Evolutionary conservation across 1,140 invertebrate species (phyloP).

Genomic region (Drosophila truncata): DNA sequence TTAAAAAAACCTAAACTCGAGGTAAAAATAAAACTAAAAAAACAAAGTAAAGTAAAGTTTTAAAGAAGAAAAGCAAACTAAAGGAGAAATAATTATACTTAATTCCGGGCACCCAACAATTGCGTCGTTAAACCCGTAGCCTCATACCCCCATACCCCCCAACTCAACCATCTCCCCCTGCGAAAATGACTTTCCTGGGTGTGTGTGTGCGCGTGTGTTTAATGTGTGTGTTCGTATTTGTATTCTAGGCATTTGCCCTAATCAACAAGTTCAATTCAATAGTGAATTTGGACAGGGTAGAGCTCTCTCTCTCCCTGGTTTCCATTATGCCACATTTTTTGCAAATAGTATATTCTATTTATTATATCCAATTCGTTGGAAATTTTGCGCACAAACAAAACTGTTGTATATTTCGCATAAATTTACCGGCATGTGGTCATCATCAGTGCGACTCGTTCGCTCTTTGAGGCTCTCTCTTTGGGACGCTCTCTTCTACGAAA

Average conservation of each 20-base stretch:
- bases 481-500: conserved; percentile 20
- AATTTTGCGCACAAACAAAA: conserved; percentile 37
- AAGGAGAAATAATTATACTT: conserved; percentile 39
- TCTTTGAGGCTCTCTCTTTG: conserved; percentile 18
- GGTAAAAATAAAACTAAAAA: conserved; percentile 23
- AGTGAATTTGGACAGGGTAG: conserved; percentile 16
- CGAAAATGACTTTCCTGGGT: conserved; percentile 32
- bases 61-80: not conserved
- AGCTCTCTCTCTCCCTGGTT: not conserved
- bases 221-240: conserved; percentile 2
- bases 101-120: conserved; percentile 37
- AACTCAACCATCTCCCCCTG: conserved; percentile 4
- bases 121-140: conserved; percentile 55
- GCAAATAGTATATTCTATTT: conserved; percentile 19
- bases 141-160: conserved; percentile 12
- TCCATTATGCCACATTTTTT: not conserved
- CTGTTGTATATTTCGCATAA: conserved; percentile 54
- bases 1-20: not conserved
- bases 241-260: conserved; percentile 31
- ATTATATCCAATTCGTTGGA: conserved; percentile 30
- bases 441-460: conserved; percentile 3
- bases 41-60: not conserved
- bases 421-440: conserved; percentile 70
- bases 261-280: conserved; percentile 49
- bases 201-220: conserved; percentile 17